Evolutionary conservation across 92 coral and sea anemone species (phyloP), one percentile per base, ranked within the genome.

Genomic region (Phymanthus crucifer): DNA sequence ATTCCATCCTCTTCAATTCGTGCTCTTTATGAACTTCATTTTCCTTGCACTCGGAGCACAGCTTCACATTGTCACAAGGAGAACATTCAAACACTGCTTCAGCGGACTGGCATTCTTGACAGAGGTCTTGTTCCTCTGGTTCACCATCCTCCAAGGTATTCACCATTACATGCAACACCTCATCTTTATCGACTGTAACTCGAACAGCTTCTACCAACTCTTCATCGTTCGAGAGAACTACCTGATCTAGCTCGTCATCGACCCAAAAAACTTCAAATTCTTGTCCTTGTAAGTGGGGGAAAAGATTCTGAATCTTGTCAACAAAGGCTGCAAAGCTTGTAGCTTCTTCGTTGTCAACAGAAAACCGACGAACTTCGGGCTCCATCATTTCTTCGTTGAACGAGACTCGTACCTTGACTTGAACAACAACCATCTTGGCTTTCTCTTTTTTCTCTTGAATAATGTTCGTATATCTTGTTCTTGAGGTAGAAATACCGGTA

Each of bases 321-420:
- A 78, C 23, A 17, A 90, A 73, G 61, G 67, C 77, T 32, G 71
- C 87, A 75, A 77, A 80, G 89, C 74, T 80, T 26, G 83, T 79
- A 14, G 87, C 74, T 45, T 82, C 84, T 65, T 82, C 89, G 23
- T 78, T 52, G 54, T 80, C 90, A 33, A 83, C 32, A 80, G 84
- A 47, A 76, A 90, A 90, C 27, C 94, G 91, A 40, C 94, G 89
- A 76, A 87, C 77, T 72, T 90, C 94, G 17, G 84, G 77, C 47
- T 89, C 87, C 67, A 68, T 52, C 70, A 40, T 74, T 47, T 65
- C 18, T 27, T 61, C 68, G 9, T 61, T 34, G 68, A 26, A 12
- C 7, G 66, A 57, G 29, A 18, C 68, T 8, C 14, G 26, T 19
- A 75, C 45, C 43, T 75, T 75, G 79, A 75, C 70, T 31, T 75